Conservation (phyloP, 1,140 invertebrate species). For the Sminthurides bifidus region DNA sequence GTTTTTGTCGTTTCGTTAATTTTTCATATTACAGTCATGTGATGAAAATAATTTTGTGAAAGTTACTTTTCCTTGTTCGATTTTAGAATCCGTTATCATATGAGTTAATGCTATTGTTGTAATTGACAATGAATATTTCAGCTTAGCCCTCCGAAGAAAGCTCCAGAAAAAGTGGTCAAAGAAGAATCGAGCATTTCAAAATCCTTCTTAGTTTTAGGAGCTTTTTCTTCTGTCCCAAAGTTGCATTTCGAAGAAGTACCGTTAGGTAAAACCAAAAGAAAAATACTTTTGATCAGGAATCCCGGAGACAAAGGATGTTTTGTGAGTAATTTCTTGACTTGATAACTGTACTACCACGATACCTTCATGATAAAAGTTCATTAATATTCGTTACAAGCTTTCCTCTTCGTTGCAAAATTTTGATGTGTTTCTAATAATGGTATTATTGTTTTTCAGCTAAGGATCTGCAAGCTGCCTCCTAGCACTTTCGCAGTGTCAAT, state of each 20-base stretch:
- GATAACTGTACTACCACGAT: not conserved
- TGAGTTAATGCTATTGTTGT: not conserved
- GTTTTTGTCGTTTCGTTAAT: too few relatives aligned
- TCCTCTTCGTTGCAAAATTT: not conserved
- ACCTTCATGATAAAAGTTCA: not conserved
- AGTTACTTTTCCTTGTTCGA: too few relatives aligned
- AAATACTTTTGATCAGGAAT: conserved; percentile 6
- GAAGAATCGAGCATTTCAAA: not conserved
- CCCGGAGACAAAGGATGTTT: conserved; percentile 1
- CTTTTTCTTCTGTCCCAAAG: conserved; percentile 3
- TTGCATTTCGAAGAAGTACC: conserved; percentile 8
- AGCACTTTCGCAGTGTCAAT: not conserved
- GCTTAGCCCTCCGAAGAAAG: conserved; percentile 9
- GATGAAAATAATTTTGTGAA: too few relatives aligned
- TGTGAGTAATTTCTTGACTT: not conserved
- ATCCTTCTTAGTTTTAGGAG: conserved; percentile 5
- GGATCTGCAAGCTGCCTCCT: not conserved
- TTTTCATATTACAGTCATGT: too few relatives aligned
- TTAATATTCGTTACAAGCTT: not conserved
- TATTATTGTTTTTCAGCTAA: conserved; percentile 11
- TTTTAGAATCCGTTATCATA: not conserved
- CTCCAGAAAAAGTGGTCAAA: not conserved
- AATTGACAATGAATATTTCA: too few relatives aligned
- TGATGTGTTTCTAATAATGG: not conserved
- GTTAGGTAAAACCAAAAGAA: conserved; percentile 1